Evolutionary conservation across 2,797 vertebrate species (phyloP).

Genomic region (Benthosema pterotum): DNA sequence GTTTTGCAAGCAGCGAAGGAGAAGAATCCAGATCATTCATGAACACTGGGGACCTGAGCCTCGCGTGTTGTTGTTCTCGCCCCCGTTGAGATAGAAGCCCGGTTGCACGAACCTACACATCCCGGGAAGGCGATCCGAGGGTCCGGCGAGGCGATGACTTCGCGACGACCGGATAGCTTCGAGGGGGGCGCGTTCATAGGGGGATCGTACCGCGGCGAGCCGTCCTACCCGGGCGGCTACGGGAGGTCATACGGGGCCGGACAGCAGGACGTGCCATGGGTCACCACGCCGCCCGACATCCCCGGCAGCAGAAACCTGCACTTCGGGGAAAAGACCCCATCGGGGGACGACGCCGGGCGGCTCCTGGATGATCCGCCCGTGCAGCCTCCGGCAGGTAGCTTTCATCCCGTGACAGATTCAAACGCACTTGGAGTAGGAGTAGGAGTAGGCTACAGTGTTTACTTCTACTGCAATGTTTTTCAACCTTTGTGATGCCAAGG

Average conservation of each 20-base stretch:
- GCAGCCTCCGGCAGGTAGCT: constrained; percentile 36
- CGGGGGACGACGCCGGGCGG: constrained; percentile 60
- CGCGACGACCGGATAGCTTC: constrained; percentile 90
- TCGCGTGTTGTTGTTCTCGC: too few species aligned
- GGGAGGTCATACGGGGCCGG: constrained; percentile 79
- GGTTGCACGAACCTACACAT: too few species aligned
- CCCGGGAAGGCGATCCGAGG: too few species aligned
- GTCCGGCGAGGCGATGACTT: constrained; percentile 78
- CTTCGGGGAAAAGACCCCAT: constrained; percentile 86
- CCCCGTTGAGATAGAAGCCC: too few species aligned
- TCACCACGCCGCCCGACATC: constrained; percentile 91
- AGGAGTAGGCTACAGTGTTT: too few species aligned
- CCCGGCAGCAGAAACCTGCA: constrained; percentile 94
- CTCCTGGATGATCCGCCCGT: constrained; percentile 36
- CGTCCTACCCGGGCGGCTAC: constrained; percentile 38
- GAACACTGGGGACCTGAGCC: too few species aligned
- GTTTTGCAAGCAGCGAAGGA: too few species aligned
- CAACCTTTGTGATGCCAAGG: too few species aligned
- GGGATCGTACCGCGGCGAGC: constrained; percentile 82
- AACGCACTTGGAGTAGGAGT: too few species aligned
- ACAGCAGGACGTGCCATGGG: constrained; percentile 85
- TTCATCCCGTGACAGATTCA: too few species aligned
- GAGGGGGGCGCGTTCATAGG: constrained; percentile 80
- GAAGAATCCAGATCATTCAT: too few species aligned
- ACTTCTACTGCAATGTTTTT: too few species aligned